These are phyloP conservation scores for Hymenochirus boettgeri DNA, from an alignment of 2,113 vertebrate genomes.

Conservation along the genomic window DNA sequence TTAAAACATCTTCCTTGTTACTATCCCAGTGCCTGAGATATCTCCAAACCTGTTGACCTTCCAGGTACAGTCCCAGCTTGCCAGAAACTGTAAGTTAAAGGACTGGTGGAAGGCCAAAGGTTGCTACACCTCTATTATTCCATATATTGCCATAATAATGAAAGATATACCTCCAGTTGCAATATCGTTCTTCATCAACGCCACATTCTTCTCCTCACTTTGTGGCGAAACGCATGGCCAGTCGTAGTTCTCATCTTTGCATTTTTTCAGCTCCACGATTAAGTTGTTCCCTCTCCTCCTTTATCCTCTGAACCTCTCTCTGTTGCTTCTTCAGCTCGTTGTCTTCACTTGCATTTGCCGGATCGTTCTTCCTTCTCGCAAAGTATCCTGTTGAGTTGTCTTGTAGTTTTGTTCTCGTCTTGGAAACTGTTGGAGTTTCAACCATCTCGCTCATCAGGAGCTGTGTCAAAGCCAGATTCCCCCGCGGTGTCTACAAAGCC, in stretches of 20 bases:
- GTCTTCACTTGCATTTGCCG: conserved; percentile 74
- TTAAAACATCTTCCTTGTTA: too few relatives aligned
- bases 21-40: too few relatives aligned
- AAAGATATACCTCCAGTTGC: conserved; percentile 84
- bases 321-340: conserved; percentile 76
- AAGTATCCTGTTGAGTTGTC: conserved; percentile 56
- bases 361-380: conserved; percentile 62
- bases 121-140: too few relatives aligned
- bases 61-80: too few relatives aligned
- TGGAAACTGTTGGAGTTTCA: conserved; percentile 75
- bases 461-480: conserved; percentile 84
- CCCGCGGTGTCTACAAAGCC: conserved; percentile 71
- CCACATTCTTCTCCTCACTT: conserved; percentile 76
- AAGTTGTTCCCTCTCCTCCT: conserved; percentile 72
- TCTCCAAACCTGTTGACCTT: too few relatives aligned
- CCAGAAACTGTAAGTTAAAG: too few relatives aligned
- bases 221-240: conserved; percentile 76
- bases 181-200: conserved; percentile 81
- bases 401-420: conserved; percentile 69
- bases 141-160: too few relatives aligned
- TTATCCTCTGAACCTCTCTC: conserved; percentile 69
- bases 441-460: conserved; percentile 85
- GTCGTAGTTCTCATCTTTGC: conserved; percentile 81
- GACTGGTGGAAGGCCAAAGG: too few relatives aligned
- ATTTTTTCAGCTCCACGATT: conserved; percentile 69